Evolutionary conservation across 2,113 vertebrate genomes (phyloP).

Genomic region (Cricetomys ansorgei): DNA sequence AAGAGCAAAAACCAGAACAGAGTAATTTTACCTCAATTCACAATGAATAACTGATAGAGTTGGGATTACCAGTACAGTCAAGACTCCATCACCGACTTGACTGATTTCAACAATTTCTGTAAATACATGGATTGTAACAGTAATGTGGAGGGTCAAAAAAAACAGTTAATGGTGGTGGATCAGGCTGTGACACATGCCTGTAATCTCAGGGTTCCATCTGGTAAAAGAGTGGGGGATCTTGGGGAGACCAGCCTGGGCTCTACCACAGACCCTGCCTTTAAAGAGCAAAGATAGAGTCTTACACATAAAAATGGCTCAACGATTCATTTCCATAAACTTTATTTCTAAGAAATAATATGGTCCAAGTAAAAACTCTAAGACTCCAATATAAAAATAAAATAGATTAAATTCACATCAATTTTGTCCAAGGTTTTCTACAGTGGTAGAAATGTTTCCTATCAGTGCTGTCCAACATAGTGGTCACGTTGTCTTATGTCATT

Average conservation of each 20-base stretch:
- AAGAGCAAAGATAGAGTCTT: background rate
- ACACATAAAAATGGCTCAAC: constrained; percentile 13
- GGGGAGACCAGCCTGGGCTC: background rate
- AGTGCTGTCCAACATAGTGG: background rate
- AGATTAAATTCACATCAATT: background rate
- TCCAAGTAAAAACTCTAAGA: constrained; percentile 33
- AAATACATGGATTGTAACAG: background rate
- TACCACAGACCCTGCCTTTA: background rate
- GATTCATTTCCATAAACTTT: background rate
- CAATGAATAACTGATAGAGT: background rate
- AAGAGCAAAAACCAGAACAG: constrained; percentile 31
- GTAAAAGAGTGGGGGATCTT: background rate
- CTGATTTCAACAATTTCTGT: background rate
- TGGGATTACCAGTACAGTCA: background rate
- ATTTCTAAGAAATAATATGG: constrained; percentile 16
- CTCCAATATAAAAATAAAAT: background rate
- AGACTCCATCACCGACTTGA: background rate
- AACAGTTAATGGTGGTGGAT: background rate
- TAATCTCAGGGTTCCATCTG: background rate
- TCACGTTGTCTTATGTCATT: background rate
- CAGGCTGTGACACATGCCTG: too few species aligned
- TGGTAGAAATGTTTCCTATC: constrained; percentile 8
- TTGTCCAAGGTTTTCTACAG: background rate
- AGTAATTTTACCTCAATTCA: constrained; percentile 22
- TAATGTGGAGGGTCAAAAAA: background rate